Evolutionary conservation across 2,797 vertebrate genomes (phyloP), one percentile per base, ranked within the genome.

Genomic region (Labeo calbasu): DNA sequence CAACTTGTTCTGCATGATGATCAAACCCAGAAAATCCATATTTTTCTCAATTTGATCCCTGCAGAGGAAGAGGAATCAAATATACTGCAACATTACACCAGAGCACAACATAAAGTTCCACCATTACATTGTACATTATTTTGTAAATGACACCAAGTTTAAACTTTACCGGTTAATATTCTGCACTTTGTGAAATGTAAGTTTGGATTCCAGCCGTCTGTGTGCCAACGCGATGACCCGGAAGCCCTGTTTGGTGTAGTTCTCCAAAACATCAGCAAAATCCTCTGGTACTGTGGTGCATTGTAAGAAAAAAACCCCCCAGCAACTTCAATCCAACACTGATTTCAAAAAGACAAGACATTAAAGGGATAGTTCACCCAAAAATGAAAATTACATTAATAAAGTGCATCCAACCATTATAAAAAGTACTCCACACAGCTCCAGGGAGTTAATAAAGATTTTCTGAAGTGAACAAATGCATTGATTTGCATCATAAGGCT

Each of bases 1-100:
- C 86, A 99, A 94, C 88, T 99, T 99, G 93, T 99, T 99, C 92
- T 99, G 98, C 98, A 99, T 99, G 92, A 99, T 94, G 88, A 99
- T 97, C 87, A 99, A 93, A 81, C 98, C 98, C 92, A 99, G 91
- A 92, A 99, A 99, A 87, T 97, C 96, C 97, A 99, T 97, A 92
- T 97, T 98, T 89, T 92, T 93, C 93, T 99, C 98, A 65, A 99
- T 96, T 89, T 95, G 93, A 93, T 98, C 97, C 93, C 98, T 99
- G 12, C 71, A 1, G 87, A 65, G n/a, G 59, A 85, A 36, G 89
- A 85, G 5, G 5, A 40, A 2, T 4, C 5, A 8, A 48, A 46
- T 9, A 51, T 57, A 50, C 14, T 2, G 14, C 4, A 1, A 77
- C 13, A 65, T 46, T 17, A 69, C 59, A n/a, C 17, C 50, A 43